Conservation (phyloP, 2,888 invertebrate species). For the Barypeithes pellucidus region DNA sequence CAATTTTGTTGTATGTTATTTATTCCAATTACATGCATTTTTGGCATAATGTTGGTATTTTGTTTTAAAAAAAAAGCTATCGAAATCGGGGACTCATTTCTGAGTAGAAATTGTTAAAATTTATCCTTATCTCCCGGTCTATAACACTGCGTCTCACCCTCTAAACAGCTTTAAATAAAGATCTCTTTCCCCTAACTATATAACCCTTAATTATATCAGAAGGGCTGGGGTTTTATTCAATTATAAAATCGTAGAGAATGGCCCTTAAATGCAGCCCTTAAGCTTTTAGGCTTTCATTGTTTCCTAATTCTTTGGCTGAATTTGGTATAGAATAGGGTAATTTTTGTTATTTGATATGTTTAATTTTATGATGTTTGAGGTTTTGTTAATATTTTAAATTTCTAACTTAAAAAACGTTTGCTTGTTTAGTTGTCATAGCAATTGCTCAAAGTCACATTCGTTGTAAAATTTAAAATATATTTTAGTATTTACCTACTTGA, state of each 20-base stretch:
- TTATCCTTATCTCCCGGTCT: slow-evolving; percentile 47
- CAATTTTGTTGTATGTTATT: no score
- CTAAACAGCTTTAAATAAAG: slow-evolving; percentile 54
- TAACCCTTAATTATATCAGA: slow-evolving; percentile 62
- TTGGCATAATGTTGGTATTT: no score
- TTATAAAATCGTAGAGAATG: slow-evolving; percentile 57
- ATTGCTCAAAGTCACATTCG: no score
- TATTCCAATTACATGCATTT: no score
- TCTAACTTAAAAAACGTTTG: background rate
- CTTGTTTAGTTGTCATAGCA: no score
- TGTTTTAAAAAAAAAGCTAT: no score
- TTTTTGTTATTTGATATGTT: background rate
- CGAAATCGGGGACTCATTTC: no score
- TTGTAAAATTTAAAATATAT: no score
- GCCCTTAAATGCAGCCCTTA: slow-evolving; percentile 48
- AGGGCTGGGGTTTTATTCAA: slow-evolving; percentile 62
- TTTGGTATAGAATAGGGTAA: slow-evolving; percentile 26
- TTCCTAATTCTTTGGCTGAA: slow-evolving; percentile 45
- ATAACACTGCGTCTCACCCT: slow-evolving; percentile 44
- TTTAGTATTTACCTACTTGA: no score
- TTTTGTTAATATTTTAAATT: background rate
- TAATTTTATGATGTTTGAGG: background rate
- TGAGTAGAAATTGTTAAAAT: no score
- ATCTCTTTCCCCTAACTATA: slow-evolving; percentile 53
- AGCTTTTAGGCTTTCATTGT: slow-evolving; percentile 51